These are phyloP conservation scores for Actinia tenebrosa DNA, from an alignment of 64 coral and sea anemone genomes.

Conservation along the genomic window DNA sequence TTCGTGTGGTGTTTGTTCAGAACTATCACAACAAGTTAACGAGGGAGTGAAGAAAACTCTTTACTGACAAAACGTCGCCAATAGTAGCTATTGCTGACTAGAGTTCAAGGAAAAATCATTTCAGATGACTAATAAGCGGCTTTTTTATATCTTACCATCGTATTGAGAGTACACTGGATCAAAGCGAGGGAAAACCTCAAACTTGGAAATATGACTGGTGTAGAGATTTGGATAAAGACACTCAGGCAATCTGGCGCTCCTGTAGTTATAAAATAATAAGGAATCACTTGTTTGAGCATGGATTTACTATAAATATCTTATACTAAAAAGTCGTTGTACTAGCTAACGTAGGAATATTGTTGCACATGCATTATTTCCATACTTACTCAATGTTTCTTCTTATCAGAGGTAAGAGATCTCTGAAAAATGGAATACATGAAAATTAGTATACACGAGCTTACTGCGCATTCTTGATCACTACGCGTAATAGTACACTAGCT, in stretches of 20 bases:
- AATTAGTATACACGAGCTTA: too few species aligned
- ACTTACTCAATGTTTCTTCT: constrained; percentile 4
- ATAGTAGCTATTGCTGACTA: too few species aligned
- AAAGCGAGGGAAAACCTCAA: constrained; percentile 54
- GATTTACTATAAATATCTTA: not conserved
- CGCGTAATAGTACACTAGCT: too few species aligned
- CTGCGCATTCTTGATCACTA: too few species aligned
- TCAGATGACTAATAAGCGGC: too few species aligned
- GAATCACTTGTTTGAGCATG: not conserved
- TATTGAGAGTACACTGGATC: constrained; percentile 26
- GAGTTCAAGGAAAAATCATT: too few species aligned
- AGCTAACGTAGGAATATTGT: not conserved
- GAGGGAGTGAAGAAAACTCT: too few species aligned
- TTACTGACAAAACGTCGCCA: too few species aligned
- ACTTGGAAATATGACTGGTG: constrained; percentile 34
- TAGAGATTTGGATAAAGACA: constrained; percentile 16
- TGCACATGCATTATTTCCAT: not conserved
- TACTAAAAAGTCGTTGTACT: too few species aligned
- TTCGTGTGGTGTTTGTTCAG: too few species aligned
- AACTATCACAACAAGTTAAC: too few species aligned
- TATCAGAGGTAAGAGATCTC: not conserved
- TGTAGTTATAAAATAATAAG: not conserved
- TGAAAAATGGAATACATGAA: not conserved
- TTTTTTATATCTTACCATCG: constrained; percentile 23
- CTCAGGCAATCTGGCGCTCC: constrained; percentile 18